Base-by-base conservation (phyloP, 2,797 vertebrate species). In the Gallinago stenura region DNA sequence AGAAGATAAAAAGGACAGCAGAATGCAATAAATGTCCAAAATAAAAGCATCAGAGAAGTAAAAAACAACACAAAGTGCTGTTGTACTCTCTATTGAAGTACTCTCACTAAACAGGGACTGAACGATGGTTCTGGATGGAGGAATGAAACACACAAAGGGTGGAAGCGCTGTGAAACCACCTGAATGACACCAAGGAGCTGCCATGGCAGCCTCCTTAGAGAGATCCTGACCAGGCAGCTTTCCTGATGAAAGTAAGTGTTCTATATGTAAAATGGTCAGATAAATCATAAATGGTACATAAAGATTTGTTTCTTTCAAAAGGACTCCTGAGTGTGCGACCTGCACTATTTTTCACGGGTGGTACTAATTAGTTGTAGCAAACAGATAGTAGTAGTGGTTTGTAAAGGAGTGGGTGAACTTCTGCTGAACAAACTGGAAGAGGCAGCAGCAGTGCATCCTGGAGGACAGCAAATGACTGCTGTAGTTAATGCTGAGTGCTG, bases 171-270 rank as follows among this genome's bases (percentile, higher is more conserved):
- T 31, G 62, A 89, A 93, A 58, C 56, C 21, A 87, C 89, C 86
- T 57, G 60, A 94, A 62, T 70, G 75, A 77, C 62, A 90, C n/a
- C 1, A 3, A 96, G 68, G 70, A 95, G 81, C 83, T 93, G 71
- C 87, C 89, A 96, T 69, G 60, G 95, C 87, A 94, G 96, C 68
- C 68, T 89, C 71, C 53, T 80, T 33, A 83, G 16, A 71, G 57
- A 83, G 53, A 89, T n/a, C 64, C 78, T 64, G 71, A 70, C 89
- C 64, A 91, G 60, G 41, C 41, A 95, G 60, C 22, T 89, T 90
- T 90, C 56, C 33, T 66, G 75, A 91, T 83, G 75, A 96, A 93
- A 80, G 57, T 64, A 89, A 90, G 20, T 60, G 14, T 60, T 87
- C 61, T 68, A 20, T 66, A 68, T 19, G 37, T 57, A 91, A 87